phyloP scores from a whole-genome alignment of 2,113 vertebrate species.

The Hyaena hyaena region DNA sequence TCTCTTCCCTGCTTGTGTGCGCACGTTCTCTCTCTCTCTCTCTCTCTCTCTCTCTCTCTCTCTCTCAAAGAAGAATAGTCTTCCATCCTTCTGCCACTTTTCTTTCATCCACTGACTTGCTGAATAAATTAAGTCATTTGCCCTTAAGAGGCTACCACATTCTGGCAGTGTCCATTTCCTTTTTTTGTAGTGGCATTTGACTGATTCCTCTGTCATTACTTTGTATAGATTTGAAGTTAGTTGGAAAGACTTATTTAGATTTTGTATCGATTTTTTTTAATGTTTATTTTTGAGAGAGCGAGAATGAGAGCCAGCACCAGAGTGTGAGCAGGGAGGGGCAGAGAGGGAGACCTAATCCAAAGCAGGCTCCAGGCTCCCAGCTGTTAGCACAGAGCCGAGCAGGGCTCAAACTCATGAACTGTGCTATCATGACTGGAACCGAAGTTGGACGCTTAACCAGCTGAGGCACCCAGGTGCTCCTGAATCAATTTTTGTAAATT shows the following conservation, averaged over 20 bases:
- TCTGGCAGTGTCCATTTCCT: not conserved
- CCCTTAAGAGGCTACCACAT: not conserved
- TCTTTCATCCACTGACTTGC: not conserved
- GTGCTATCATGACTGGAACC: no score
- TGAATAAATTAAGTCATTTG: not conserved
- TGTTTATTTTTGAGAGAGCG: no score
- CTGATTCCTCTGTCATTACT: not conserved
- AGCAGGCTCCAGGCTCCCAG: no score
- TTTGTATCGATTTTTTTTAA: not conserved
- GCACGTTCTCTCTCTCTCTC: not conserved
- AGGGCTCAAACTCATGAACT: no score
- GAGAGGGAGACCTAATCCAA: no score
- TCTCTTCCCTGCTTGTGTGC: not conserved
- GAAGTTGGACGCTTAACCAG: no score
- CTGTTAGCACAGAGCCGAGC: no score
- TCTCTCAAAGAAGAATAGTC: not conserved
- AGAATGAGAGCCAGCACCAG: no score
- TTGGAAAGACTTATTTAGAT: not conserved
- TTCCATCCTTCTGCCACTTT: not conserved
- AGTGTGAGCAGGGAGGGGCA: no score
- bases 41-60: not conserved
- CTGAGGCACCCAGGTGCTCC: no score
- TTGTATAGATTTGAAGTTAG: not conserved
- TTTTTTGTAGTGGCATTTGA: conserved; percentile 18
- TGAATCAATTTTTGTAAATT: no score